Evolutionary conservation across 2,888 invertebrate species (phyloP), one percentile per base, ranked within the genome.

Genomic region (Punctoribates punctum): DNA sequence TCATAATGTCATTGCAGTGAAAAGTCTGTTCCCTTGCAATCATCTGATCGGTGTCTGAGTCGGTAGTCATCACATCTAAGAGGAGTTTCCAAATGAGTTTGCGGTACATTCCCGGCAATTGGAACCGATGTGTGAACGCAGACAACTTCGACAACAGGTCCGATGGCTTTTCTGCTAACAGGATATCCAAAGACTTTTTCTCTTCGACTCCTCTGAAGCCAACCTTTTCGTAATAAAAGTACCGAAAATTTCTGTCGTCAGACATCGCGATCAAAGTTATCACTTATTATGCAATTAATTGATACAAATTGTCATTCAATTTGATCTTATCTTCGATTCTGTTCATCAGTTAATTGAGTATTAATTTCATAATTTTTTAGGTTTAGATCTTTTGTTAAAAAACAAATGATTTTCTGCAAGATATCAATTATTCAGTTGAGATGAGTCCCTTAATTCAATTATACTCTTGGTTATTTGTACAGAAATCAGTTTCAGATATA

Each of bases 201-300:
- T 93, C 93, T 84, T 94, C 94, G 0, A 94, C 92, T 80, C 91
- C 91, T 79, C 92, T 88, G 84, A 93, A 94, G 51, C 94, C 94
- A 15, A 94, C 93, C 81, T 86, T 86, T 78, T 85, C 85, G 79
- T 86, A 85, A 79, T 85, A 86, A 74, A 85, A 83, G 17, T 84
- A 84, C 6, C 86, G 81, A 81, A 86, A 86, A 79, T 86, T 86
- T 77, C 83, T 73, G 67, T 77, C 77, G 9, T 77, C 74, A 8
- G 76, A 73, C 76, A 73, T 73, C 23, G 34, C 65, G 17, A 29
- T 34, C 5, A 34, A n/a, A 34, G 34, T 65, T 9, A 5, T 34
- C 27, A 62, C 29, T 23, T 20, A 51, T 23, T 34, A 38, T 70
- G 70, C 11, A 8, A n/a, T 62, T 25, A 23, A 20, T 15, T 27